Evolutionary conservation across 2,797 vertebrate species (phyloP), one percentile per base, ranked within the genome.

Genomic region (Ptychadena robeensis): DNA sequence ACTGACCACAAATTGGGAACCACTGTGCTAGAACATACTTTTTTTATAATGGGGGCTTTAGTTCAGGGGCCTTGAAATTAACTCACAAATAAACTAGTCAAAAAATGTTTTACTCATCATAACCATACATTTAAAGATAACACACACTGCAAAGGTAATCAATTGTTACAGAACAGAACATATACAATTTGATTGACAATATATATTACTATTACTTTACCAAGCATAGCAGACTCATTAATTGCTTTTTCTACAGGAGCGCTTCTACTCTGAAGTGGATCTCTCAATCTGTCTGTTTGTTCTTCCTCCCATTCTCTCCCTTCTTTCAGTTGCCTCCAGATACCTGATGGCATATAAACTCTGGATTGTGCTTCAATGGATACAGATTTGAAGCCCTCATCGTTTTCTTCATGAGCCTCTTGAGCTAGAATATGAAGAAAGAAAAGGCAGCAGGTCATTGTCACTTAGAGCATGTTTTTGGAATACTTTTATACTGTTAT

Each of bases 251-350:
- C 94, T 85, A 90, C 83, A 82, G 92, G 91, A 67, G 87, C 89
- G 74, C 90, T 92, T 90, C 92, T 92, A 70, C 88, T 90, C 74
- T 92, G 93, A 69, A 87, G 80, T 30, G 86, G 32, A 61, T 93
- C 93, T 74, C 91, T 92, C 59, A 89, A 89, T 85, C 91, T 90
- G 63, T 92, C 91, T 0, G 95, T 93, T 57, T 92, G 94, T 81
- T 97, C 95, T 86, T 92, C 96, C 1, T 88, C 87, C 88, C 95
- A 93, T 0, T 97, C 95, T 88, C 93, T 93, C 87, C 90, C 91
- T 31, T 90, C 94, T 85, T 92, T 95, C 61, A 92, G 93, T 82
- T 95, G 95, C 71, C 91, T 94, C 96, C 95, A 96, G 27, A 92
- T 87, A 10, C 94, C 91, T 40, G 93, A 89, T 2, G 88, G 89